Evolutionary conservation across 1,140 invertebrate genomes (phyloP).

Genomic region (Drosophila parvula): DNA sequence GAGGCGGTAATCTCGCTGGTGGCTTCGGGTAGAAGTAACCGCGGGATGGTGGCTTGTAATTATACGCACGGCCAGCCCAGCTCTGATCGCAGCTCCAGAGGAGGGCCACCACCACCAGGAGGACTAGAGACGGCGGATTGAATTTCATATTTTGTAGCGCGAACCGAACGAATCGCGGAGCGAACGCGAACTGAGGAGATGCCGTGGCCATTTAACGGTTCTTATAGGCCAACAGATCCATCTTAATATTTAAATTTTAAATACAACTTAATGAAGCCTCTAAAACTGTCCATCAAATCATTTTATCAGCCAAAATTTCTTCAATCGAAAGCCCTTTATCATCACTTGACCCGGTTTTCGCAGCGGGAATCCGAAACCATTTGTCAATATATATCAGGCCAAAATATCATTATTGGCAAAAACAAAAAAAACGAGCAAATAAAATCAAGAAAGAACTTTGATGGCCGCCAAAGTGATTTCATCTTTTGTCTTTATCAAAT

Average conservation of each 20-base stretch:
- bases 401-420: conserved; percentile 28
- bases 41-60: conserved; percentile 40
- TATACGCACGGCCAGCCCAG: conserved; percentile 22
- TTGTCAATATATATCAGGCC: conserved; percentile 62
- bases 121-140: conserved; percentile 15
- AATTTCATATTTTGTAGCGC: conserved; percentile 56
- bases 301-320: conserved; percentile 60
- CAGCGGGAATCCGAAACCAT: conserved; percentile 46
- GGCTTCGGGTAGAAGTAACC: conserved; percentile 71
- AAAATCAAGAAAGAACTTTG: conserved; percentile 13
- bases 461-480: conserved; percentile 18
- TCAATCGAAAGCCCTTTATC: conserved; percentile 51
- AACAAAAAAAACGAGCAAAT: neutral
- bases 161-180: conserved; percentile 60
- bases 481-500: conserved; percentile 46
- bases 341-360: conserved; percentile 60
- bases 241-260: conserved; percentile 35
- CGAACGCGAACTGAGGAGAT: conserved; percentile 54
- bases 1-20: conserved; percentile 34
- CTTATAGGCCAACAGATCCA: conserved; percentile 61
- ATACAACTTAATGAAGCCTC: conserved; percentile 50
- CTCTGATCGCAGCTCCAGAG: conserved; percentile 15
- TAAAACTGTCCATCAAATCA: conserved; percentile 63
- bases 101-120: conserved; percentile 30
- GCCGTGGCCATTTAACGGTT: conserved; percentile 44